Evolutionary conservation across 2,888 invertebrate genomes (phyloP).

Genomic region (Oscheius sp.): DNA sequence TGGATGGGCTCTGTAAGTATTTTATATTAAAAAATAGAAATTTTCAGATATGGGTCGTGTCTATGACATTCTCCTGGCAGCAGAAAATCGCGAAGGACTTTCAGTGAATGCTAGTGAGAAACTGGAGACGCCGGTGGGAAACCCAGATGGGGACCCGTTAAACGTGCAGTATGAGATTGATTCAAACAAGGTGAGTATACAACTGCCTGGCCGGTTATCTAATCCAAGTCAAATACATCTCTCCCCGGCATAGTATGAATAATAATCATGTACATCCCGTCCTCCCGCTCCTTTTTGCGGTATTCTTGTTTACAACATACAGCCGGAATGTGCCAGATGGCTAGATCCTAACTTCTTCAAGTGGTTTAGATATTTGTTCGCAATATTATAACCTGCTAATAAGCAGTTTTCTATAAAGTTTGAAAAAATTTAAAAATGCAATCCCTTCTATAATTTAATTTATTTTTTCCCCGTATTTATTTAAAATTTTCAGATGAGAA

Average conservation of each 20-base stretch:
- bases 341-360: too few species aligned
- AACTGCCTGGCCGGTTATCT: too few species aligned
- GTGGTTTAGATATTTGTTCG: background rate
- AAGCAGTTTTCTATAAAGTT: too few species aligned
- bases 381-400: background rate
- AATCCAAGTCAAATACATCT: background rate
- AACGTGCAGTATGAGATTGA: slow-evolving; percentile 66
- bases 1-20: slow-evolving; percentile 55
- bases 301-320: slow-evolving; percentile 22
- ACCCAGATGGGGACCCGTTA: slow-evolving; percentile 65
- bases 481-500: slow-evolving; percentile 70
- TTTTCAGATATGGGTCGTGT: slow-evolving; percentile 65
- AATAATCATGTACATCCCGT: background rate
- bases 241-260: background rate
- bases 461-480: background rate
- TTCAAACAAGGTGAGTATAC: slow-evolving; percentile 56
- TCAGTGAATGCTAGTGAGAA: slow-evolving; percentile 92
- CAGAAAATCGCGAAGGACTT: slow-evolving; percentile 90
- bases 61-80: slow-evolving; percentile 95
- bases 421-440: too few species aligned
- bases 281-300: slow-evolving; percentile 8
- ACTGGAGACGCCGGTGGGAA: slow-evolving; percentile 90
- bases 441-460: too few species aligned
- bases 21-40: background rate
- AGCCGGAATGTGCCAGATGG: slow-evolving; percentile 27